Evolutionary conservation across 2,113 vertebrate species (phyloP).

Genomic region (Lutjanus erythropterus): DNA sequence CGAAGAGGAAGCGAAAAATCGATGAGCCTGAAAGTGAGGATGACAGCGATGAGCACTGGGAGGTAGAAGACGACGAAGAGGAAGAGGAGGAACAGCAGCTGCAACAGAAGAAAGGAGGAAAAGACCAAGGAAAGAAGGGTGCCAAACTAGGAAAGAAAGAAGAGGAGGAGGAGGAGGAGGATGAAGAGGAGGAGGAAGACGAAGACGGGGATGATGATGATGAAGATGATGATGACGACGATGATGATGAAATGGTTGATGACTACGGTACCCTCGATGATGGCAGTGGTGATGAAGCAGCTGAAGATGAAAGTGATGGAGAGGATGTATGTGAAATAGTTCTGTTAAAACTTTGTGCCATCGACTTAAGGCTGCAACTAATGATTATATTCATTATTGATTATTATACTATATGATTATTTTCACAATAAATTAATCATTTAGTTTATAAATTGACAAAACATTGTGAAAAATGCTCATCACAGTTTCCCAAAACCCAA

Average conservation of each 20-base stretch:
- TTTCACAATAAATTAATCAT: too few species aligned
- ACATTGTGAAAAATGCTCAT: too few species aligned
- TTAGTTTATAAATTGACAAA: too few species aligned
- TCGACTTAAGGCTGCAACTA: too few species aligned
- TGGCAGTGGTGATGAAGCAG: conserved; percentile 65
- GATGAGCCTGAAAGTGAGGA: conserved; percentile 75
- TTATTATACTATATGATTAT: too few species aligned
- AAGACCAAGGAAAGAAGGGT: conserved; percentile 52
- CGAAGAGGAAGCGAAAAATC: conserved; percentile 83
- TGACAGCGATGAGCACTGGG: conserved; percentile 83
- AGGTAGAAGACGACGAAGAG: conserved; percentile 79
- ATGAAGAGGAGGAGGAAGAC: conserved; percentile 58
- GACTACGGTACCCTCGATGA: conserved; percentile 89
- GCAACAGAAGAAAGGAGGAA: conserved; percentile 47
- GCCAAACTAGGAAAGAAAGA: conserved; percentile 53
- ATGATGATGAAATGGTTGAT: conserved; percentile 90
- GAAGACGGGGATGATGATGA: not conserved
- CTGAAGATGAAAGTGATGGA: conserved; percentile 77
- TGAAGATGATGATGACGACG: conserved; percentile 77
- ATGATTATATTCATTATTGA: too few species aligned
- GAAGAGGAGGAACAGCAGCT: conserved; percentile 59
- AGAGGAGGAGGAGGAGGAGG: not conserved
- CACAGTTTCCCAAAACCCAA: too few species aligned
- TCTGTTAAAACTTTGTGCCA: not conserved
- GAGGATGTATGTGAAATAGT: conserved; percentile 77